These are phyloP conservation scores for Trichonephila clavipes DNA, from an alignment of 1,140 invertebrate species.

Conservation along the genomic window DNA sequence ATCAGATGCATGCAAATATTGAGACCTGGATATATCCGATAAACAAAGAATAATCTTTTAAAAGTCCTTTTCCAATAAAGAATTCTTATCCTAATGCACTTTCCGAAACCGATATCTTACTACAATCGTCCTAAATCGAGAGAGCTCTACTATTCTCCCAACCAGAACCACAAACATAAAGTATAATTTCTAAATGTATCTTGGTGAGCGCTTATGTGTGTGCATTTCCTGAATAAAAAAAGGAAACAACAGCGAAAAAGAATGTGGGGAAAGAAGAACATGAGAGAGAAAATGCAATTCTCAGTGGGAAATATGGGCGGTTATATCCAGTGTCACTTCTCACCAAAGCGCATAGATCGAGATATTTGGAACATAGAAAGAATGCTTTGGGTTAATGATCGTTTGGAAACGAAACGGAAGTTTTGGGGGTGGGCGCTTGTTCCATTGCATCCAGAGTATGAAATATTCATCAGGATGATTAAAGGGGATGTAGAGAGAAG, in stretches of 20 bases:
- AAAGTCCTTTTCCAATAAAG: too few species aligned
- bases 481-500: not conserved
- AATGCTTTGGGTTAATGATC: slow-evolving; percentile 51
- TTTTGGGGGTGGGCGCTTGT: not conserved
- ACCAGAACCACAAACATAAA: not conserved
- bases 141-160: not conserved
- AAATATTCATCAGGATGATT: slow-evolving; percentile 64
- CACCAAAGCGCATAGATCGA: not conserved
- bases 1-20: too few species aligned
- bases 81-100: not conserved
- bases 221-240: not conserved
- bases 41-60: too few species aligned
- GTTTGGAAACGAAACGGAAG: slow-evolving; percentile 40
- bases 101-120: not conserved
- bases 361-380: not conserved
- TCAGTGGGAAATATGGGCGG: slow-evolving; percentile 31
- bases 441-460: slow-evolving; percentile 45
- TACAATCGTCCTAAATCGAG: not conserved
- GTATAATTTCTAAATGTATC: slow-evolving; percentile 23
- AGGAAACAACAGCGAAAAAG: not conserved
- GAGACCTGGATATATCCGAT: too few species aligned
- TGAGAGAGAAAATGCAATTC: not conserved
- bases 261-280: not conserved
- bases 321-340: slow-evolving; percentile 39
- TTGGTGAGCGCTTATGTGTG: not conserved